Base-by-base conservation (phyloP, 2,113 vertebrate species). In the Porphyrio hochstetteri region DNA sequence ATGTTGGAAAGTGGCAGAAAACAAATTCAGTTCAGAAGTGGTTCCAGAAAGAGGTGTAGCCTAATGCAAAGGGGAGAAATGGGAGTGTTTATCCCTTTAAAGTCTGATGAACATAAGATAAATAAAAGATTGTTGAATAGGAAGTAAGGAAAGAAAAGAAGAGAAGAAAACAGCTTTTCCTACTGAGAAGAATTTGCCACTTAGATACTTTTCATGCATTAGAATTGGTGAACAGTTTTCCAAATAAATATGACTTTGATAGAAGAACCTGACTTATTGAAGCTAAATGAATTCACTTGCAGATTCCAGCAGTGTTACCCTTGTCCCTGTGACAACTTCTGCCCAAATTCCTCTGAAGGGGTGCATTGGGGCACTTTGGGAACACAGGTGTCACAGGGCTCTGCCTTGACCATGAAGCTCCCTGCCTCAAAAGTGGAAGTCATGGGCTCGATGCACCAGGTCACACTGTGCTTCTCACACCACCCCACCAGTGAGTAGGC, bases 361-460 rank as follows among this genome's bases (percentile, higher is more conserved):
- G 8, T 65, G 17, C 0, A 0, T 35, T 86, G 20, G 28, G 48
- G 13, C 48, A 18, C 35, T 71, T 71, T 31, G 23, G 35, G 57
- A 88, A 10, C 2, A 3, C 13, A 20, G 35, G 24, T 46, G 7
- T n/a, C 50, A 16, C 28, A 25, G 35, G 75, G 8, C 16, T 46
- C 4, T 74, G 38, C 48, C 36, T 65, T 25, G 11, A 35, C 5
- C 16, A 6, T 1, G 3, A 40, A 6, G 16, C 15, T 91, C 9
- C 28, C 5, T 40, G 7, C 3, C 24, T 67, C 16, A 0, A 1
- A 59, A 42, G 24, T 31, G 28, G 64, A 65, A 57, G n/a, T 19
- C 0, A 0, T 60, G 25, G 25, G 27, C 27, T 42, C 0, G 0
- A 6, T 0, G 2, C 4, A 0, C 16, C 2, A 7, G 53, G 9